Evolutionary conservation across 2,113 vertebrate species (phyloP).

Genomic region (Baryphthengus martii): DNA sequence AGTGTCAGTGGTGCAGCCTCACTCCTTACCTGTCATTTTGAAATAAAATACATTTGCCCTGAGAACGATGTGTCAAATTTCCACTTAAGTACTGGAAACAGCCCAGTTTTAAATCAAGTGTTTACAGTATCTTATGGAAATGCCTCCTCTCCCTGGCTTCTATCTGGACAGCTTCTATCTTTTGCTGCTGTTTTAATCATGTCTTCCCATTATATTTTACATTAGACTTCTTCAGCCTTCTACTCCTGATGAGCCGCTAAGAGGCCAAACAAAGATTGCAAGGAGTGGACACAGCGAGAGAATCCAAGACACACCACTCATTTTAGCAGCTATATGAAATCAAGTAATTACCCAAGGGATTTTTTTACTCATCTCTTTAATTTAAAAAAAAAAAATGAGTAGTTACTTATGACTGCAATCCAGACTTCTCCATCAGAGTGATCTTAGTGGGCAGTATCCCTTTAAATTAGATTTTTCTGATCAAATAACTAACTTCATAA

Average conservation of each 20-base stretch:
- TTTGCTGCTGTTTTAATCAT: neutral
- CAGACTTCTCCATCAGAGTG: neutral
- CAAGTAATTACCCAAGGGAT: neutral
- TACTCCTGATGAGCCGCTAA: fast-evolving
- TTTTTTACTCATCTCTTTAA: neutral
- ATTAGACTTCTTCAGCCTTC: neutral
- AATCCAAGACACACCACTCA: neutral
- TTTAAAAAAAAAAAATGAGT: neutral
- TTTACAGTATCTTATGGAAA: neutral
- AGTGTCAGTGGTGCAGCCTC: neutral
- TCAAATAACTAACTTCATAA: slow-evolving; percentile 33
- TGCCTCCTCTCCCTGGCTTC: neutral
- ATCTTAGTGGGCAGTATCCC: neutral
- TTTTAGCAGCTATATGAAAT: neutral
- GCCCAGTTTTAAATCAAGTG: neutral
- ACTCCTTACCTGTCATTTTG: neutral
- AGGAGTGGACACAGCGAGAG: neutral
- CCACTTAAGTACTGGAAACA: neutral
- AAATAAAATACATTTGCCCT: neutral
- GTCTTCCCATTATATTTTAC: neutral
- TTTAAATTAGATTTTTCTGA: slow-evolving; percentile 30
- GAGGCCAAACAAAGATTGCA: neutral
- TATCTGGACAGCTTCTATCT: neutral
- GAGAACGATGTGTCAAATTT: neutral
- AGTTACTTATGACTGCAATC: neutral